A percentile compares a stretch with the other conserved stretches of the same genome.
Evolutionary conservation across 2,113 vertebrate genomes (phyloP).

Genomic region (Eolophus roseicapilla): DNA sequence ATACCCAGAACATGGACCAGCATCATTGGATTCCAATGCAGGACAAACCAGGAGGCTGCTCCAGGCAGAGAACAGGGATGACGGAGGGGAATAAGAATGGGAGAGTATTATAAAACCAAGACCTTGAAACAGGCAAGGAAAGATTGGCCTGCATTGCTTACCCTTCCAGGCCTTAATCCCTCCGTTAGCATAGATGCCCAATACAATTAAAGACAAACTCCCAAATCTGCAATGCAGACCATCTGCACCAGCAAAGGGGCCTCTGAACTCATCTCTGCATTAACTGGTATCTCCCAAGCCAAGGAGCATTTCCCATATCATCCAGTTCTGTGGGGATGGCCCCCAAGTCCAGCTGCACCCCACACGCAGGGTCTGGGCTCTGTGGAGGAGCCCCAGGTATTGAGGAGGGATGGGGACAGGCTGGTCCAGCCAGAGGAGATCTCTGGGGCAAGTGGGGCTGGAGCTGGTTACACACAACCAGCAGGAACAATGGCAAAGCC

Average conservation of each 20-base stretch:
- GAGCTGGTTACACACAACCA: not conserved
- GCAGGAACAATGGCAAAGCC: not conserved
- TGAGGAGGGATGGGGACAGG: not conserved
- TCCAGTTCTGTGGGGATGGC: rapidly evolving
- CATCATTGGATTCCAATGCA: rapidly evolving
- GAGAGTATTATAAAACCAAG: not conserved
- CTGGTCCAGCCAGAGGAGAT: not conserved
- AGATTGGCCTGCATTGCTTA: not conserved
- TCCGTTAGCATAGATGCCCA: not conserved
- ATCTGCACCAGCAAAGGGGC: not conserved
- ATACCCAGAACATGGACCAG: rapidly evolving
- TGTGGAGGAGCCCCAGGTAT: not conserved
- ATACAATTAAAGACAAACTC: not conserved
- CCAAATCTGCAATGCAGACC: constrained; percentile 47
- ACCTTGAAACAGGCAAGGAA: not conserved
- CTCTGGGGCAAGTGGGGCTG: not conserved
- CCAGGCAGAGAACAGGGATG: not conserved
- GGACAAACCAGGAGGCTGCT: not conserved
- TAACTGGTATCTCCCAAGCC: rapidly evolving
- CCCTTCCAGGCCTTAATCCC: constrained; percentile 39
- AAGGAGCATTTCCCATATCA: rapidly evolving
- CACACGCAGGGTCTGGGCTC: not conserved
- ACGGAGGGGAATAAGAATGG: not conserved
- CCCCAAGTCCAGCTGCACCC: not conserved
- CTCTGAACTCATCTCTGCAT: not conserved